A percentile compares a stretch with the other conserved stretches of the same genome.
Evolutionary conservation across 2,113 vertebrate species (phyloP).

Genomic region (Tetrax tetrax): DNA sequence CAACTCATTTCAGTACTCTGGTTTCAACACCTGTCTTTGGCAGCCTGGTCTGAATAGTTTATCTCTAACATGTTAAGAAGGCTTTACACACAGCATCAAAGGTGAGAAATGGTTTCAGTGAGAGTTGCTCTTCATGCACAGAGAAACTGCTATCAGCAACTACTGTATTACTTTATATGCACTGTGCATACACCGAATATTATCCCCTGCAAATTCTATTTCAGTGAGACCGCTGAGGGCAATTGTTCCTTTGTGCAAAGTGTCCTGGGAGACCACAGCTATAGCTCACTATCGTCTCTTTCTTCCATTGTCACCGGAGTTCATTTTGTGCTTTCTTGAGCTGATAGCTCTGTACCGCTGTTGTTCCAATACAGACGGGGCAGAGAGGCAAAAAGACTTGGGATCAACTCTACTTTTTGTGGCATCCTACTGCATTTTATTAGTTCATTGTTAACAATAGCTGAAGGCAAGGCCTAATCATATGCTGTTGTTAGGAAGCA

Average conservation of each 20-base stretch:
- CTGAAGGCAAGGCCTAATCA: constrained; percentile 50
- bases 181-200: not conserved
- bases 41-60: not conserved
- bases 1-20: not conserved
- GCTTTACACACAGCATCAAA: not conserved
- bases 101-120: not conserved
- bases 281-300: constrained; percentile 13
- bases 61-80: not conserved
- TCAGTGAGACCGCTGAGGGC: not conserved
- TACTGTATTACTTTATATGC: not conserved
- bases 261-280: constrained; percentile 22
- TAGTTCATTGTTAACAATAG: constrained; percentile 20
- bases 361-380: not conserved
- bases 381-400: not conserved
- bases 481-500: constrained; percentile 6
- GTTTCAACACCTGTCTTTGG: not conserved
- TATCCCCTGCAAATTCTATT: constrained; percentile 1
- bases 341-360: not conserved
- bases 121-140: not conserved
- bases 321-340: constrained; percentile 20
- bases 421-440: constrained; percentile 22
- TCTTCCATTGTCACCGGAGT: not conserved
- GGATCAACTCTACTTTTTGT: not conserved
- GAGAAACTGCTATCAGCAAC: not conserved
- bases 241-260: constrained; percentile 21